Percentiles rank a stretch among this genome's conserved stretches.
phyloP scores from a whole-genome alignment of 2,888 invertebrate genomes.

The Torymus aiolomorphi region DNA sequence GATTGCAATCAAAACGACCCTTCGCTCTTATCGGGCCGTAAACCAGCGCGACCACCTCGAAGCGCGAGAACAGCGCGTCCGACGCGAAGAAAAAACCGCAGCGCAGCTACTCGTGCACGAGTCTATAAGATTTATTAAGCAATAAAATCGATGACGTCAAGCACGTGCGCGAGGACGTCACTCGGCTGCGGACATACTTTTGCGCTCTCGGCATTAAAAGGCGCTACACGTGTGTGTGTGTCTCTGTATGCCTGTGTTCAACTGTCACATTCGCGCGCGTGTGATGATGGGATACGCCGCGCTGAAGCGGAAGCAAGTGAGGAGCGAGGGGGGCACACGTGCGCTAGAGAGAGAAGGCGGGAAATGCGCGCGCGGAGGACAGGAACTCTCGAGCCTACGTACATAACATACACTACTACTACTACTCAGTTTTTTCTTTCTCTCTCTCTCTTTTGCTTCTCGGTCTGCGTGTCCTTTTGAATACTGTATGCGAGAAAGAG shows the following conservation, averaged over 20 bases:
- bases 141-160: conserved; percentile 45
- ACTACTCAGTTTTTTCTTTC: background rate
- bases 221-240: background rate
- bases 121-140: conserved; percentile 12
- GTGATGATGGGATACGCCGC: background rate
- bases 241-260: background rate
- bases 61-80: too few relatives aligned
- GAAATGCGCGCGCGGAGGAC: background rate
- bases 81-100: too few relatives aligned
- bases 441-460: background rate
- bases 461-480: too few relatives aligned
- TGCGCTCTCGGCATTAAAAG: background rate
- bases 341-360: background rate
- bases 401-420: background rate
- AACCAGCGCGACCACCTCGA: too few relatives aligned
- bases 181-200: background rate
- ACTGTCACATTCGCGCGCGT: background rate
- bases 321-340: background rate
- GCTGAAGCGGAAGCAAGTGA: conserved; percentile 14
- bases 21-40: too few relatives aligned
- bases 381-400: too few relatives aligned
- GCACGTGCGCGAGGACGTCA: background rate
- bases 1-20: too few relatives aligned
- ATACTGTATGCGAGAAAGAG: background rate
- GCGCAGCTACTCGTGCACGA: too few relatives aligned